phyloP scores from a whole-genome alignment of 2,113 vertebrate species.

The Gymnorhina tibicen region DNA sequence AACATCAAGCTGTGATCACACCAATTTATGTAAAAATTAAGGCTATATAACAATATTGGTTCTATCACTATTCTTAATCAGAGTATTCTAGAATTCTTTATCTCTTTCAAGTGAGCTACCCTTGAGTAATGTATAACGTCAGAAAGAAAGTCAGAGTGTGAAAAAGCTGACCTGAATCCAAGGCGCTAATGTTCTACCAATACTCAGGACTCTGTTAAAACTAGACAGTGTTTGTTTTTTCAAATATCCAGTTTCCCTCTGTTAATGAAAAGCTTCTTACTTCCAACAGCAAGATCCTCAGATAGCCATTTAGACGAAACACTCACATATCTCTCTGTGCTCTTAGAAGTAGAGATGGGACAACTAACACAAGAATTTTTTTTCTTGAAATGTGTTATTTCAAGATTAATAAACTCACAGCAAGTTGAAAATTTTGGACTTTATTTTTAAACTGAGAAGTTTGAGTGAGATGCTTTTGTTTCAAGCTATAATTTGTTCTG shows the following conservation, averaged over 20 bases:
- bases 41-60: not conserved
- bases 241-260: not conserved
- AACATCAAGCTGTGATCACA: not conserved
- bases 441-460: not conserved
- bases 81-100: not conserved
- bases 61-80: not conserved
- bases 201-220: not conserved
- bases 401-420: not conserved
- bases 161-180: not conserved
- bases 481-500: not conserved
- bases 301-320: not conserved
- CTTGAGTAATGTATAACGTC: not conserved
- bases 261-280: not conserved
- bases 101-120: not conserved
- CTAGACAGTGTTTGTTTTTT: not conserved
- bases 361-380: not conserved
- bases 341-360: not conserved
- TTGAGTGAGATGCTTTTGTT: not conserved
- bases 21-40: not conserved
- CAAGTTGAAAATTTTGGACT: not conserved
- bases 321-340: not conserved
- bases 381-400: not conserved
- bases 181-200: not conserved
- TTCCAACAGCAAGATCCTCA: not conserved
- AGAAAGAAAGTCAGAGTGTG: not conserved